Percentiles rank a stretch among this genome's conserved stretches.
Conservation (phyloP, 2,888 invertebrate species). For the Escarpia spicata region DNA sequence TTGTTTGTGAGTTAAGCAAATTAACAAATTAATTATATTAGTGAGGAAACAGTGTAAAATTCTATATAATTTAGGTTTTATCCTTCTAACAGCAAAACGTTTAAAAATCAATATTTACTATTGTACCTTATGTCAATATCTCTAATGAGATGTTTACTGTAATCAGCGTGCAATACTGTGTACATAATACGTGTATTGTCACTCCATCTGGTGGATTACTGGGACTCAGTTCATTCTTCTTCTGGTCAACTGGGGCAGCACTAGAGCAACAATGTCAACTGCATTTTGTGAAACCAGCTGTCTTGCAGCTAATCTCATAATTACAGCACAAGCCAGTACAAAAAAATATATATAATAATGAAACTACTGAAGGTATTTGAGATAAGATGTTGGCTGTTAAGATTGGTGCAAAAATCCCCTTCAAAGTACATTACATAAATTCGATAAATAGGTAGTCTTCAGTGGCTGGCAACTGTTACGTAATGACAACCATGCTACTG, state of each 20-base stretch:
- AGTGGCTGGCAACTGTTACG: neutral
- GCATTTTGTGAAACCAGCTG: neutral
- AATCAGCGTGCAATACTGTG: no score
- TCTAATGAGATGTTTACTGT: no score
- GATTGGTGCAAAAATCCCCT: neutral
- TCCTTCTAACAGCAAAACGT: no score
- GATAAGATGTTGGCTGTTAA: neutral
- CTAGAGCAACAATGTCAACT: neutral
- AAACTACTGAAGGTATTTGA: neutral
- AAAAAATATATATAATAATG: neutral
- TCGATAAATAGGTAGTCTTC: no score
- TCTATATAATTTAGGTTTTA: no score
- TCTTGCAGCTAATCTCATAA: neutral
- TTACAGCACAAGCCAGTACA: neutral
- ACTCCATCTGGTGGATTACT: no score
- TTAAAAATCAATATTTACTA: no score
- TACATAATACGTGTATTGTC: no score
- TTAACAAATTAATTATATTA: no score
- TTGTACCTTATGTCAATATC: no score
- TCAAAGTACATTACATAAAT: neutral
- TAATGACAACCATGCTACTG: neutral
- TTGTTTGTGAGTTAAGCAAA: neutral
- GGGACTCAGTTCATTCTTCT: no score
- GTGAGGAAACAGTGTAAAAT: no score
- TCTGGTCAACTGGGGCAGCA: neutral